Conservation (phyloP, 2,797 vertebrate species). For the Danio choprae region DNA sequence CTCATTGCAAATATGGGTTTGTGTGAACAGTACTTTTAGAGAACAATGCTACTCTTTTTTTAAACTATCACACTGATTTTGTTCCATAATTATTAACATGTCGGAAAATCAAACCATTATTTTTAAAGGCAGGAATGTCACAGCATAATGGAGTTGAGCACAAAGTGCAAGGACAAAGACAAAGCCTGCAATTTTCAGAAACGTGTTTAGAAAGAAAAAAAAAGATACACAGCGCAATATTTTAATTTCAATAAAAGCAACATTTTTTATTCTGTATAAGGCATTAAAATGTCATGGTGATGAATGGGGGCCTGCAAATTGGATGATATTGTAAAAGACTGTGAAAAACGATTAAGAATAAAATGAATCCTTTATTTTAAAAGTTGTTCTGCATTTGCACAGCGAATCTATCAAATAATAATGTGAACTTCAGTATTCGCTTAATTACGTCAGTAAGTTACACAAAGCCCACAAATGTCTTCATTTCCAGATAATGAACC, state of each 20-base stretch:
- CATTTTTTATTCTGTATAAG: conserved; percentile 10
- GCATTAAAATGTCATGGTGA: conserved; percentile 46
- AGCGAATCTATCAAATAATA: background rate
- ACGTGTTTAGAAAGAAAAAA: background rate
- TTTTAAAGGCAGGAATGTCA: background rate
- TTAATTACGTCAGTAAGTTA: conserved; percentile 6
- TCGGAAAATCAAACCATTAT: background rate
- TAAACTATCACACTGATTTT: background rate
- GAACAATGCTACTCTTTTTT: background rate
- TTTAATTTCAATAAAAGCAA: conserved; percentile 14
- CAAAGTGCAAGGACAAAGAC: conserved; percentile 12
- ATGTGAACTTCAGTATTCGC: background rate
- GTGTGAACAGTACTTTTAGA: background rate
- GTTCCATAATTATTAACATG: background rate
- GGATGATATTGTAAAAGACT: conserved; percentile 5
- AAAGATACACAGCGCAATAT: background rate
- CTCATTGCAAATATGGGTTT: background rate
- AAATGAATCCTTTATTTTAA: background rate
- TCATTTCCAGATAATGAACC: background rate
- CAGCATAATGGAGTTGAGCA: background rate
- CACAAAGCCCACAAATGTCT: background rate
- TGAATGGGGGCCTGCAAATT: conserved; percentile 12
- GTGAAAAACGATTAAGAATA: background rate
- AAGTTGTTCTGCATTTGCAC: background rate
- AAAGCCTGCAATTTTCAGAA: conserved; percentile 3